phyloP scores from a whole-genome alignment of 2,113 vertebrate species.

The Myrmecobius fasciatus region DNA sequence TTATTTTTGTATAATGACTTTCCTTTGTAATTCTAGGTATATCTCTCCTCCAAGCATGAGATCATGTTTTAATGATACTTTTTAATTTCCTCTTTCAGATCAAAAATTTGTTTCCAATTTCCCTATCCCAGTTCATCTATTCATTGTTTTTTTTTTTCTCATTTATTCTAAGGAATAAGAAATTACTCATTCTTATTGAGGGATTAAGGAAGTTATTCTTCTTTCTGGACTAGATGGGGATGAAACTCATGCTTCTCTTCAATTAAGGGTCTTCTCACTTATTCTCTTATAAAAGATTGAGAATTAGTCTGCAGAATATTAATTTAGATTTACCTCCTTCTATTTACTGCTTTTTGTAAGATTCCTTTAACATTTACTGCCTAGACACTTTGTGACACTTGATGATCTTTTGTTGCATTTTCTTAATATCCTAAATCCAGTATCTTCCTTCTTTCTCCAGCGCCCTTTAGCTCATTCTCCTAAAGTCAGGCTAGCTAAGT shows the following conservation, averaged over 20 bases:
- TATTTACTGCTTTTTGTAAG: neutral
- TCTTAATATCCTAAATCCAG: neutral
- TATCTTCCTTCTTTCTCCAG: neutral
- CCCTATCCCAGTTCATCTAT: neutral
- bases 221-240: neutral
- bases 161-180: neutral
- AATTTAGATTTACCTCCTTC: neutral
- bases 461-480: neutral
- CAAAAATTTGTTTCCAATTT: neutral
- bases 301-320: neutral
- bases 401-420: neutral
- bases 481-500: neutral
- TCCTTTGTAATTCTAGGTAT: too few species aligned
- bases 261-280: neutral
- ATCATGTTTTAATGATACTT: neutral
- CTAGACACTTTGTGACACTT: neutral
- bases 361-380: neutral
- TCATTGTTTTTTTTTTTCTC: neutral
- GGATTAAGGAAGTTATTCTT: neutral
- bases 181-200: neutral
- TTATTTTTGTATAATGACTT: too few species aligned
- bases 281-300: neutral
- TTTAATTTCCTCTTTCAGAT: neutral
- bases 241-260: neutral
- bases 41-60: neutral